phyloP scores from a whole-genome alignment of 2,797 vertebrate genomes.

The Chelidonichthys spinosus region DNA sequence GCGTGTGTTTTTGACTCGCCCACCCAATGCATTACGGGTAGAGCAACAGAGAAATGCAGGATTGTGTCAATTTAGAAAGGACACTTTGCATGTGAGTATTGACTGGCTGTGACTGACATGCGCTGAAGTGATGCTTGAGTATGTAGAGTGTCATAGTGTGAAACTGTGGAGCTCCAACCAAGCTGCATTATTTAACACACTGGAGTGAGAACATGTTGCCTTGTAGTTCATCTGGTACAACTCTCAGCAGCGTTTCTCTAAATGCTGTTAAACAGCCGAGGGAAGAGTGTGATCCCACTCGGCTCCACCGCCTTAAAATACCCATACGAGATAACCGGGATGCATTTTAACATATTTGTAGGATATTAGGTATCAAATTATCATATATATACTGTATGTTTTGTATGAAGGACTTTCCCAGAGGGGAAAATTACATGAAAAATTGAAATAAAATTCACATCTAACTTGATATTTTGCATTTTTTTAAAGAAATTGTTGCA shows the following conservation, averaged over 20 bases:
- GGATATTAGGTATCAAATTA: neutral
- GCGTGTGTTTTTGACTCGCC: no score
- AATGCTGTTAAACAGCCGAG: neutral
- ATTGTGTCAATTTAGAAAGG: no score
- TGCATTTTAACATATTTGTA: neutral
- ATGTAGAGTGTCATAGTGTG: no score
- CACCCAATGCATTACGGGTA: no score
- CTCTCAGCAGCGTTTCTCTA: conserved; percentile 3
- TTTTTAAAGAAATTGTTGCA: neutral
- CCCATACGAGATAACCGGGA: neutral
- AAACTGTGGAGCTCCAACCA: no score
- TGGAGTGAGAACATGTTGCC: no score
- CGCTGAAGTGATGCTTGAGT: no score
- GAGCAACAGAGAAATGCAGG: no score
- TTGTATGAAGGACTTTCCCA: neutral
- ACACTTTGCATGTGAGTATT: no score
- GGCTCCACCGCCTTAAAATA: no score
- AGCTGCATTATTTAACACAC: no score
- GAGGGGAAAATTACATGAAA: neutral
- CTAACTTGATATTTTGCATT: neutral
- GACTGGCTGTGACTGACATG: no score
- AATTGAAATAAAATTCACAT: neutral
- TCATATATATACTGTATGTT: neutral
- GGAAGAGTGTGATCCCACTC: neutral
- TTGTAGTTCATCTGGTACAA: neutral